Evolutionary conservation across 2,113 vertebrate species (phyloP).

Genomic region (Apodemus speciosus): DNA sequence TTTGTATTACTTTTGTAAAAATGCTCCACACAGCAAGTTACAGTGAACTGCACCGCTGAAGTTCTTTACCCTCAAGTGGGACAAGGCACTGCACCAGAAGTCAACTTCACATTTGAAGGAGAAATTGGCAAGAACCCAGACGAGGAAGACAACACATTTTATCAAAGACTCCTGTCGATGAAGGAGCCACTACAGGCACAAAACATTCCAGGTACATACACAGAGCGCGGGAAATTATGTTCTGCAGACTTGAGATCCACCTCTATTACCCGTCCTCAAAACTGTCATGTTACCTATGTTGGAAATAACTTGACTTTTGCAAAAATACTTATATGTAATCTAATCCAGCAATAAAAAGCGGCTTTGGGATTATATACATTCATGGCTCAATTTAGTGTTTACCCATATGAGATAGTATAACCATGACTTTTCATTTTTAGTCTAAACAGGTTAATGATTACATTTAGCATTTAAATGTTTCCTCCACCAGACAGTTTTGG

Average conservation of each 20-base stretch:
- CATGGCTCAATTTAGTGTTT: conserved; percentile 47
- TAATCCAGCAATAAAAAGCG: not conserved
- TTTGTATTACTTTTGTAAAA: conserved; percentile 61
- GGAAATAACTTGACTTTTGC: conserved; percentile 19
- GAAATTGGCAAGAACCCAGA: conserved; percentile 83
- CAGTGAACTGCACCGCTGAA: conserved; percentile 88
- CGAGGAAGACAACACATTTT: conserved; percentile 88
- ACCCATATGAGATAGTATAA: not conserved
- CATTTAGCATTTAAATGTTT: conserved; percentile 46
- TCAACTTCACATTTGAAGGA: conserved; percentile 85
- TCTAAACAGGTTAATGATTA: conserved; percentile 22
- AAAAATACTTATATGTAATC: conserved; percentile 45
- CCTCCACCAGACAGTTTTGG: conserved; percentile 89
- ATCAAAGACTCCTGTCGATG: conserved; percentile 84
- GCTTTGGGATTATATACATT: not conserved
- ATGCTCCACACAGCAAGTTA: conserved; percentile 76
- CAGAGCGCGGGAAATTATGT: not conserved
- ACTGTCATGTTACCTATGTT: not conserved
- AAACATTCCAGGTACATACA: conserved; percentile 91
- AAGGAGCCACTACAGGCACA: conserved; percentile 83
- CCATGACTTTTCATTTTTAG: conserved; percentile 50
- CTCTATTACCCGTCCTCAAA: conserved; percentile 18
- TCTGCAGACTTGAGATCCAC: not conserved
- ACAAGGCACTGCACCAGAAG: conserved; percentile 81
- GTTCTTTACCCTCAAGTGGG: conserved; percentile 86